Conservation (phyloP, 2,113 vertebrate genomes). For the Pseudopodoces humilis region DNA sequence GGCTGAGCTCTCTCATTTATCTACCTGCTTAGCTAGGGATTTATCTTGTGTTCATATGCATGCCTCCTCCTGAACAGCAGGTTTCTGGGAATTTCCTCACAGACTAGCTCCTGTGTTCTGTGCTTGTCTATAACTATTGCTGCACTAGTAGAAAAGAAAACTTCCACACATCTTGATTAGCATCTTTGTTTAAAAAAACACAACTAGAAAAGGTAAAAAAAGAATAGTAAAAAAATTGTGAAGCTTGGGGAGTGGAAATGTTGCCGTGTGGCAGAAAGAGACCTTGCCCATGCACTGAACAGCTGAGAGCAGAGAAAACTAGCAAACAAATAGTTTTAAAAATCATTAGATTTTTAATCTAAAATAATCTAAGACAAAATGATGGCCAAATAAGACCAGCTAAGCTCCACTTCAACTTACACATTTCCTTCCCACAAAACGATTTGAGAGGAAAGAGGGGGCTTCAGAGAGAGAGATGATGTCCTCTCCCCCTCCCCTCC, state of each 20-base stretch:
- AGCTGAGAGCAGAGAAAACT: background rate
- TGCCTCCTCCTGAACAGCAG: background rate
- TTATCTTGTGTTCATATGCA: background rate
- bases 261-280: background rate
- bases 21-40: constrained; percentile 17
- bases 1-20: background rate
- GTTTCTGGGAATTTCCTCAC: background rate
- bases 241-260: background rate
- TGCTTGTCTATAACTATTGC: background rate
- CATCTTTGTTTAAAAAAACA: background rate
- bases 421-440: constrained; percentile 26
- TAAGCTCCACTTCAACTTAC: constrained; percentile 50
- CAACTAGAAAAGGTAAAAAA: background rate
- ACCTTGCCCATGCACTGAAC: background rate
- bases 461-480: constrained; percentile 6
- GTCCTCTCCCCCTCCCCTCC: too few species aligned
- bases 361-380: background rate
- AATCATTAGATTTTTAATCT: background rate
- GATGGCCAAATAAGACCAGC: background rate
- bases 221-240: background rate
- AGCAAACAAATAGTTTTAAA: background rate
- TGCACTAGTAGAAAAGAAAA: background rate
- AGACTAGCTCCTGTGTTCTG: background rate
- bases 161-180: background rate
- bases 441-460: constrained; percentile 11